Percentiles rank a stretch among this genome's conserved stretches.
Evolutionary conservation across 1,140 invertebrate genomes (phyloP).

Genomic region (Paramacrobiotus metropolitanus): DNA sequence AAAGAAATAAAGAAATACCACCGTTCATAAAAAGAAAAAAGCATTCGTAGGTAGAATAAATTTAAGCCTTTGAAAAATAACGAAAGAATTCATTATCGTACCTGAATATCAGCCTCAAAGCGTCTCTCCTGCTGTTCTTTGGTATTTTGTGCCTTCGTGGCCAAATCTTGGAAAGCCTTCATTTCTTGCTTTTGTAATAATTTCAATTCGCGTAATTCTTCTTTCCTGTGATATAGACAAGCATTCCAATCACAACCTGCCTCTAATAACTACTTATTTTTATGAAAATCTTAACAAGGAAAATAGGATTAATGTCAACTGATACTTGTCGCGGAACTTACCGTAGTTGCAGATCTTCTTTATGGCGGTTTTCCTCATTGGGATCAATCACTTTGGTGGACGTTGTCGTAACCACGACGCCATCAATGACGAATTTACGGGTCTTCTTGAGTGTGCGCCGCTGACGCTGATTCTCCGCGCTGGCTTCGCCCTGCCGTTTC

Average conservation of each 20-base stretch:
- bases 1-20: no score
- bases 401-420: conserved; percentile 54
- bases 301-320: no score
- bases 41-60: no score
- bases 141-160: conserved; percentile 57
- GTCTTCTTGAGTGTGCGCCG: conserved; percentile 79
- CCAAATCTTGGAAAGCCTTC: conserved; percentile 83
- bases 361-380: conserved; percentile 52
- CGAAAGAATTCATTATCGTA: no score
- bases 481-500: background rate
- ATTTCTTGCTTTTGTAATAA: conserved; percentile 90
- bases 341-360: conserved; percentile 25
- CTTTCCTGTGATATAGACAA: conserved; percentile 39
- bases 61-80: no score
- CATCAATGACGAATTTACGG: conserved; percentile 89
- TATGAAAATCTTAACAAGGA: background rate
- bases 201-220: conserved; percentile 81
- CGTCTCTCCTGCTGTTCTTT: conserved; percentile 49
- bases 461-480: background rate
- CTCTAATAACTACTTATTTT: conserved; percentile 14
- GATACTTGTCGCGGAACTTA: no score
- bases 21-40: no score
- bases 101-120: conserved; percentile 27
- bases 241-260: no score
- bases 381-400: conserved; percentile 80